Conservation (phyloP, 2,113 vertebrate species). For the Hydropotes inermis region DNA sequence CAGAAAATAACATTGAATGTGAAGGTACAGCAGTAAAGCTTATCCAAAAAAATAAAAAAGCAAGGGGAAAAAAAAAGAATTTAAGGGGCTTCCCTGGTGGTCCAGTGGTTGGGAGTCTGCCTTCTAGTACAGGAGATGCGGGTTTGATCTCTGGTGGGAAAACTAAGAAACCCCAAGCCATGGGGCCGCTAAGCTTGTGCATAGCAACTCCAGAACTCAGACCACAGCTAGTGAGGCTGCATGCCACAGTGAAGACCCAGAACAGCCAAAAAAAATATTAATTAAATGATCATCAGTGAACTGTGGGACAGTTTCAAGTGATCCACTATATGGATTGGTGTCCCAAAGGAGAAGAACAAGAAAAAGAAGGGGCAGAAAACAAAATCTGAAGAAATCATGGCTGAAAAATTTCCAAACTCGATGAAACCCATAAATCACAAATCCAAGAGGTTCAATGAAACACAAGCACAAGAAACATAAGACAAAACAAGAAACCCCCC, state of each 20-base stretch:
- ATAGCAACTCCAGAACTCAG: neutral
- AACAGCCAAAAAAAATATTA: neutral
- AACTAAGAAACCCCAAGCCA: neutral
- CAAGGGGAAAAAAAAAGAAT: neutral
- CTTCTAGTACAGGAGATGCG: neutral
- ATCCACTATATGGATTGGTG: neutral
- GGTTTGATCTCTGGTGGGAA: neutral
- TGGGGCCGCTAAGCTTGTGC: neutral
- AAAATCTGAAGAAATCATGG: neutral
- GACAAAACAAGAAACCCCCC: neutral
- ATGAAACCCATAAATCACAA: neutral
- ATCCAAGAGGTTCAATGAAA: neutral
- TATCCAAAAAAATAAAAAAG: neutral
- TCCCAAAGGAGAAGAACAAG: neutral
- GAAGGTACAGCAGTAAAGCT: neutral
- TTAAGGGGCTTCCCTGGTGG: neutral
- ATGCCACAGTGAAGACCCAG: neutral
- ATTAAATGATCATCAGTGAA: neutral
- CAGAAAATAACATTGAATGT: neutral
- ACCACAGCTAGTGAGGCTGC: neutral
- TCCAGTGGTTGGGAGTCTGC: neutral
- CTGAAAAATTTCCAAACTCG: neutral
- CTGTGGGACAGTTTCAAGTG: neutral
- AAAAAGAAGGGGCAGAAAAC: neutral
- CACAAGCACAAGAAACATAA: neutral